Base-by-base conservation (phyloP, 2,113 vertebrate species). In the Pedionomus torquatus region DNA sequence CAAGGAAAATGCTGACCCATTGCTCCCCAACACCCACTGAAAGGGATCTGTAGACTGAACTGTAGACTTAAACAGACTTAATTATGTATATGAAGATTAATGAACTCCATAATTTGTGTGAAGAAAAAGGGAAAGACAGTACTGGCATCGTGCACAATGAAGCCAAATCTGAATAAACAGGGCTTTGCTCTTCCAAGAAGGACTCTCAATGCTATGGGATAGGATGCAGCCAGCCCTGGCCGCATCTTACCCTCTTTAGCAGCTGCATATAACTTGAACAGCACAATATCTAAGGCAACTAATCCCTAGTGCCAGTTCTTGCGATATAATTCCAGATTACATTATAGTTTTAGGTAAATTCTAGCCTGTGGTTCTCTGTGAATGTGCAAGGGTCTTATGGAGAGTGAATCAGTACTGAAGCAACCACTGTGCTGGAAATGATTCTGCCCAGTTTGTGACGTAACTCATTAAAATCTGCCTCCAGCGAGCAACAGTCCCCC, bases 21-120 rank as follows among this genome's bases (percentile, higher is more conserved):
- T 76, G 57, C 69, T 92, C 80, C 77, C 83, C 64, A 55, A 54
- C 31, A 72, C 61, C 31, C 65, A 57, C 70, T 78, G 21, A 71
- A 63, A 93, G 68, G 49, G 87, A 89, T 39, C 69, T 63, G 39
- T 6, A 86, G 35, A 64, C 54, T 43, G 19, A 60, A 48, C 35
- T 21, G 71, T 41, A 80, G 68, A 63, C 51, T 95, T 83, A 79
- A 93, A 74, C 63, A 76, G 86, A 37, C 61, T 72, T 92, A 64
- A 92, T 95, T 91, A 76, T 17, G 57, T 57, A 85, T 20, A 91
- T 82, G 69, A 84, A 93, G 86, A 79, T 76, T 61, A 97, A 93
- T 51, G 65, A 89, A 57, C 52, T 71, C 65, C 14, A 18, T 91
- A 60, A 87, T 85, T 87, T 84, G 43, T 26, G 31, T 55, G 37